phyloP scores from a whole-genome alignment of 2,113 vertebrate species.

The Catharus bicknelli region DNA sequence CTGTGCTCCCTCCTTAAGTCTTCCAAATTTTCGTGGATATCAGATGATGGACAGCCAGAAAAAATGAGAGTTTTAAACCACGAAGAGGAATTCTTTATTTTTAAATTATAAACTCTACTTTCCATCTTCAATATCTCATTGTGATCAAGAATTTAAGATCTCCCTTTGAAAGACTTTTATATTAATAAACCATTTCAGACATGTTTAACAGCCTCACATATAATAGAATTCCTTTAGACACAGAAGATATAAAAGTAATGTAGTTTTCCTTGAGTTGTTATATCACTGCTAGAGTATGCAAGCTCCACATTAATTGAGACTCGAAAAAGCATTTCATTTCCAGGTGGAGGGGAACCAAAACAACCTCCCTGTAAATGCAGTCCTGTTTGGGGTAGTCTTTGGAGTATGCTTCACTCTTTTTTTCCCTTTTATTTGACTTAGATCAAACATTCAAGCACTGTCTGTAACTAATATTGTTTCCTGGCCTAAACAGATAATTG shows the following conservation, averaged over 20 bases:
- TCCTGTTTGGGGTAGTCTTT: slow-evolving; percentile 27
- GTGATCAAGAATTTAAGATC: slow-evolving; percentile 41
- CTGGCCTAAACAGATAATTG: slow-evolving; percentile 85
- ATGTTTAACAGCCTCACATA: slow-evolving; percentile 12
- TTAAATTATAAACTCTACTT: background rate
- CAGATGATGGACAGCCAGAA: background rate
- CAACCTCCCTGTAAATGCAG: background rate
- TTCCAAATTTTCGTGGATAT: background rate
- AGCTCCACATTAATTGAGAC: slow-evolving; percentile 9
- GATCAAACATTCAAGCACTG: slow-evolving; percentile 58
- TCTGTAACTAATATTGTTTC: slow-evolving; percentile 82
- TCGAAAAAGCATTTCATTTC: background rate
- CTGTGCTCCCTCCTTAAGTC: background rate
- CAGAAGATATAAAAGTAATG: background rate
- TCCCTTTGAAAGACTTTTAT: slow-evolving; percentile 39
- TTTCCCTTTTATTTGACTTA: slow-evolving; percentile 18
- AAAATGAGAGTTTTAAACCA: background rate
- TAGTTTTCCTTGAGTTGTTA: slow-evolving; percentile 6
- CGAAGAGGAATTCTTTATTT: background rate
- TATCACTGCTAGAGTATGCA: background rate
- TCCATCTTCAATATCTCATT: background rate
- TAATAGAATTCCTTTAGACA: slow-evolving; percentile 19
- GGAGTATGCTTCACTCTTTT: background rate
- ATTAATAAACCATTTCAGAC: slow-evolving; percentile 49
- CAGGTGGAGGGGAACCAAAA: background rate